Base-by-base conservation (phyloP, 2,113 vertebrate genomes). In the Anolis sagrei region DNA sequence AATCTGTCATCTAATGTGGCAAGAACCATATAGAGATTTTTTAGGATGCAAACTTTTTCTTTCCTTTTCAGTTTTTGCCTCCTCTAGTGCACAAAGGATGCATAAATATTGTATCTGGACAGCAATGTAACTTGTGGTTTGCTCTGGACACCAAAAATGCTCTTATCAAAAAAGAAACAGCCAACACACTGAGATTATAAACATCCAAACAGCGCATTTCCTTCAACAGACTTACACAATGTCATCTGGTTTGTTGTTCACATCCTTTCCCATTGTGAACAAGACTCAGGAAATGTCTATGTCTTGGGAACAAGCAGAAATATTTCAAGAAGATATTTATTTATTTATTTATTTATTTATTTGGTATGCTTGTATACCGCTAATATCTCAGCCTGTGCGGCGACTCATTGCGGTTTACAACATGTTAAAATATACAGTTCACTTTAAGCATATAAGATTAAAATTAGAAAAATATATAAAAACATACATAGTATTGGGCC, bases 131-230 rank as follows among this genome's bases (percentile, higher is more conserved):
- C 86, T 83, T 90, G 84, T 74, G 19, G 62, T 84, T 90, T 88
- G 78, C 81, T 72, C 66, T 83, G 82, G 44, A 88, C 64, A 90
- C 86, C 91, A 93, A 94, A 94, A 95, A 95, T 82, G 62, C 81
- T 85, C 94, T 96, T 97, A 95, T 95, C 94, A 86, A 32, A 94
- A 66, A 78, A 86, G 92, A 96, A 95, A 95, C 94, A 95, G 91
- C 75, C 79, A 93, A 91, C 92, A 88, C 76, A 86, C 87, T 89
- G 92, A 89, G 85, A 92, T 77, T 84, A 87, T 93, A 96, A 96
- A 95, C 95, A 96, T 73, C 81, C 83, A 90, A 90, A 92, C 78
- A 92, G 87, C 80, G 64, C 89, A 91, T 88, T 95, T 95, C 95
- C 95, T 96, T 88, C 77, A 84, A 76, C 54, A 75, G 79, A 87